Evolutionary conservation across 2,888 invertebrate species (phyloP).

Genomic region (Sinotaia quadrata): DNA sequence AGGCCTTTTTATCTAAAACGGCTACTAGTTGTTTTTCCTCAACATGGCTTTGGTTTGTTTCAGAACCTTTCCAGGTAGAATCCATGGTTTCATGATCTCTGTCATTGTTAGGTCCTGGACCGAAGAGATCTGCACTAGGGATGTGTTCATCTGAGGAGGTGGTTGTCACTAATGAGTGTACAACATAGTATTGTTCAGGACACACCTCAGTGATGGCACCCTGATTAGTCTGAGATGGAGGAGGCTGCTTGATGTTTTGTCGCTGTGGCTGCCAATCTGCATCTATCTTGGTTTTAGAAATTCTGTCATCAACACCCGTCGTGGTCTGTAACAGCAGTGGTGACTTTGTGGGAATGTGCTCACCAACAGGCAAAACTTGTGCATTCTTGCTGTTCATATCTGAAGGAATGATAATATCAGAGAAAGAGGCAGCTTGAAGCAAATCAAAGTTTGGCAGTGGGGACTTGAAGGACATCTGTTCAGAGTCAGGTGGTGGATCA

Average conservation of each 20-base stretch:
- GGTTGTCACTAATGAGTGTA: not conserved
- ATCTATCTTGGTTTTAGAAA: not conserved
- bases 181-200: too few species aligned
- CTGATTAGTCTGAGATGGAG: not conserved
- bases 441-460: not conserved
- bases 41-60: too few species aligned
- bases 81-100: not conserved
- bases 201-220: not conserved
- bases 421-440: not conserved
- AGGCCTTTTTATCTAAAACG: too few species aligned
- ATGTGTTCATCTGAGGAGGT: constrained; percentile 12
- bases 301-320: not conserved
- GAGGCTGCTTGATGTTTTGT: not conserved
- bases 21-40: too few species aligned
- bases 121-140: constrained; percentile 34
- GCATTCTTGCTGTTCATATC: not conserved
- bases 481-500: not conserved
- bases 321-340: too few species aligned
- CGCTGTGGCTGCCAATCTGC: not conserved
- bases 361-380: too few species aligned
- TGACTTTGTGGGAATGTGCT: too few species aligned
- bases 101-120: not conserved
- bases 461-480: not conserved
- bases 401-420: not conserved
- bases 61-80: not conserved